Base-by-base conservation (phyloP, 2,113 vertebrate species). In the Triplophysa dalaica region DNA sequence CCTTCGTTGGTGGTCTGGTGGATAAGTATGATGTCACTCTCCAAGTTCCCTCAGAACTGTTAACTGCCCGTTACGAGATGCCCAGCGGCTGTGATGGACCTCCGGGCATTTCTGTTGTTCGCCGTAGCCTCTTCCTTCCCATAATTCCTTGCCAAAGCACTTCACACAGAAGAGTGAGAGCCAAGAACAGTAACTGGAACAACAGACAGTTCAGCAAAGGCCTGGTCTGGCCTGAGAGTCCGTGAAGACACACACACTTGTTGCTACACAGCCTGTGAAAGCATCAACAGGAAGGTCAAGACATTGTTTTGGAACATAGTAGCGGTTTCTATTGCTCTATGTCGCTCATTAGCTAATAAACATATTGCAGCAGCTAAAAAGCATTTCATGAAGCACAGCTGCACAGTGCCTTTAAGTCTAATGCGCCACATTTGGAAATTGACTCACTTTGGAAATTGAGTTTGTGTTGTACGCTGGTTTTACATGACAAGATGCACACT, bases 1-100 rank as follows among this genome's bases (percentile, higher is more conserved):
- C 89, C 90, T 88, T 88, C 90, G 93, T 88, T 89, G 90, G 89
- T 89, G 81, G 67, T 93, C 88, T 88, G 90, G 89, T 89, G 82
- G 67, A 90, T 92, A 92, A 93, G 94, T 94, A 94, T 94, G 94
- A 93, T 95, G 94, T 94, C 95, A 95, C 91, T 95, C 94, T 93
- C 88, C 90, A 93, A 93, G 94, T 94, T 94, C 91, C 92, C 91
- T 89, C 91, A 94, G 93, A 93, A 93, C 93, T 92, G 54, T 22
- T 90, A 90, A 88, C 86, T 89, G 89, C 52, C 22, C 41, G 65
- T 73, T 94, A 87, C 89, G 87, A 89, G 90, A 91, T 89, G 8
- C 89, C 92, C 91, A 88, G 52, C 69, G 68, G 86, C 85, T 91
- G 90, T 89, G 86, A 67, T 88, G 91, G 93, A 91, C 87, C 87